phyloP scores from a whole-genome alignment of 2,113 vertebrate species.

The Bufo gargarizans region DNA sequence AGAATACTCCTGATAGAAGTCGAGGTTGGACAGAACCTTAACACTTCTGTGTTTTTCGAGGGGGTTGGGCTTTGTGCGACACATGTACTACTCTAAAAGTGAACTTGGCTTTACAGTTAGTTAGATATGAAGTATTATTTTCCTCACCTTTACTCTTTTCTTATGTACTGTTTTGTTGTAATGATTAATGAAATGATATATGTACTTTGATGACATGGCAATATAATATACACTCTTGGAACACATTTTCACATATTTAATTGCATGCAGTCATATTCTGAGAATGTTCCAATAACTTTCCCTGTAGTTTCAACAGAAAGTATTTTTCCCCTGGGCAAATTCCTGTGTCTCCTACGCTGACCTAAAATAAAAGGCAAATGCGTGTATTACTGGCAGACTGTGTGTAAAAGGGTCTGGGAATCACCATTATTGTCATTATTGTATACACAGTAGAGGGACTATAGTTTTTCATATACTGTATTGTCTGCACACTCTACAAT shows the following conservation, averaged over 20 bases:
- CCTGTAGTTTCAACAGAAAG: slow-evolving; percentile 49
- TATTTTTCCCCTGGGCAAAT: slow-evolving; percentile 56
- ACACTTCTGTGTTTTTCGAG: background rate
- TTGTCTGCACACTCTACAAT: background rate
- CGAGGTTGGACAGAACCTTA: too few species aligned
- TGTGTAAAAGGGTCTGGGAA: slow-evolving; percentile 34
- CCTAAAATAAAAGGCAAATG: slow-evolving; percentile 49
- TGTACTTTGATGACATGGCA: background rate
- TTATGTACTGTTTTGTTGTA: background rate
- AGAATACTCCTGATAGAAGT: too few species aligned
- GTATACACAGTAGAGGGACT: background rate
- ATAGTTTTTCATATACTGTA: background rate
- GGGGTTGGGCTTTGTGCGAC: background rate
- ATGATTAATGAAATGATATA: background rate
- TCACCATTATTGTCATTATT: background rate
- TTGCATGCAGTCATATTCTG: slow-evolving; percentile 22
- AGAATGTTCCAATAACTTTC: slow-evolving; percentile 31
- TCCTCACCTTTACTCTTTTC: background rate
- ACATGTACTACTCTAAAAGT: background rate
- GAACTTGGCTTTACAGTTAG: background rate
- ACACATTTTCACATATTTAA: slow-evolving; percentile 7
- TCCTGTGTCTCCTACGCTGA: slow-evolving; percentile 35
- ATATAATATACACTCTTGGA: background rate
- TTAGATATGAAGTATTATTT: background rate
- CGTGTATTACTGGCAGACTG: slow-evolving; percentile 44